Evolutionary conservation across 2,888 invertebrate species (phyloP).

Genomic region (Galerucella nymphaeae): DNA sequence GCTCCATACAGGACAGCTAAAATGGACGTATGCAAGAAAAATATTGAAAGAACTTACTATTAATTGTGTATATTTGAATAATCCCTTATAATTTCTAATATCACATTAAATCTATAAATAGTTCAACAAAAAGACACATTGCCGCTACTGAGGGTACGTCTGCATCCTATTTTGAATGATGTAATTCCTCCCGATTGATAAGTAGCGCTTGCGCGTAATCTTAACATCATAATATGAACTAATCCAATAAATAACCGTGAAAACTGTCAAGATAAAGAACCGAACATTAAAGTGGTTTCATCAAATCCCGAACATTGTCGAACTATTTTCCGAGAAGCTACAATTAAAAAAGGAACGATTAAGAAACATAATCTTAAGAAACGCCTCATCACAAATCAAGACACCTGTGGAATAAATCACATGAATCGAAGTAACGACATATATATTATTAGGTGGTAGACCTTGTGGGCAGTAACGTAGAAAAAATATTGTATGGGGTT

Average conservation of each 20-base stretch:
- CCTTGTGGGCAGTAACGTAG: constrained; percentile 41
- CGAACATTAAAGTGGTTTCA: constrained; percentile 50
- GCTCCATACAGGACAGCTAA: too few relatives aligned
- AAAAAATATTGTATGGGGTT: neutral
- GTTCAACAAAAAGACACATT: too few relatives aligned
- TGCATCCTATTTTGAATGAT: too few relatives aligned
- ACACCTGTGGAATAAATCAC: constrained; percentile 62
- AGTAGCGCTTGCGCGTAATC: too few relatives aligned
- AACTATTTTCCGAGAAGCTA: constrained; percentile 55
- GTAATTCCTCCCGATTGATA: too few relatives aligned
- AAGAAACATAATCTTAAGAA: constrained; percentile 58
- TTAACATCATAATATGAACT: too few relatives aligned
- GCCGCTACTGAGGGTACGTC: too few relatives aligned
- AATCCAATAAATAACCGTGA: constrained; percentile 26
- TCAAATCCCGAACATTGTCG: constrained; percentile 36
- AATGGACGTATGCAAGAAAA: too few relatives aligned
- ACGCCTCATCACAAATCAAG: constrained; percentile 63
- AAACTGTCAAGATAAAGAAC: constrained; percentile 48
- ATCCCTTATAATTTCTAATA: too few relatives aligned
- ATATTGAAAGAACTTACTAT: too few relatives aligned
- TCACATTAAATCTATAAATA: neutral
- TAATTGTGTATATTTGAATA: too few relatives aligned
- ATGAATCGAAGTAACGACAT: constrained; percentile 50
- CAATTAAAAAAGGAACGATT: constrained; percentile 62
- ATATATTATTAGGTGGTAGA: constrained; percentile 53